These are phyloP conservation scores for Hemaris fuciformis DNA, from an alignment of 2,888 invertebrate species.

Conservation along the genomic window DNA sequence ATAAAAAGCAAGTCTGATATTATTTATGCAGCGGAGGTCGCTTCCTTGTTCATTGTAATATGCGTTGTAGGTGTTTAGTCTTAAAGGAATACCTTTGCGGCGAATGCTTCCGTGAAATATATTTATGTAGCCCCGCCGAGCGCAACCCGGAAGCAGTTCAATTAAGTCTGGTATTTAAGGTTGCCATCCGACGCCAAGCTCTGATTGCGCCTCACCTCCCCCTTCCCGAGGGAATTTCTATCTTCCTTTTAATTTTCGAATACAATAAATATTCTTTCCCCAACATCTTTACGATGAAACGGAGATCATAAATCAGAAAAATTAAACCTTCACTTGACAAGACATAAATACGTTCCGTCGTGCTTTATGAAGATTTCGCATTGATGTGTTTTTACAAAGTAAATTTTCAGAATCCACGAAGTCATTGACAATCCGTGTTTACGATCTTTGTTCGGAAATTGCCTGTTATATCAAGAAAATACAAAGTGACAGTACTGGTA, in stretches of 20 bases:
- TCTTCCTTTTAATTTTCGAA: constrained; percentile 77
- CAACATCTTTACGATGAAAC: constrained; percentile 49
- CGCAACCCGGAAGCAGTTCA: constrained; percentile 75
- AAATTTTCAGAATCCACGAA: not conserved
- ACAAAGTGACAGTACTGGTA: not conserved
- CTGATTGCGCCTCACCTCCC: constrained; percentile 69
- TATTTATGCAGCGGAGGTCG: constrained; percentile 29
- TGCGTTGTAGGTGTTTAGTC: constrained; percentile 46
- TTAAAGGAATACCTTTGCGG: constrained; percentile 67
- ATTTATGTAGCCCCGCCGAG: constrained; percentile 67
- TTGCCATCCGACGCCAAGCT: constrained; percentile 69
- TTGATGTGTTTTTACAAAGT: constrained; percentile 2
- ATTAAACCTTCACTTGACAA: constrained; percentile 14
- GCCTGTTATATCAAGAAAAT: not conserved
- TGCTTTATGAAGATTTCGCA: not conserved
- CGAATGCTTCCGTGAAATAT: constrained; percentile 66
- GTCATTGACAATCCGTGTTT: not conserved
- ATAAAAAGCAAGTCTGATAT: constrained; percentile 26
- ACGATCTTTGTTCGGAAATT: not conserved
- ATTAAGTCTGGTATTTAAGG: constrained; percentile 81
- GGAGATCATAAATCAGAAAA: constrained; percentile 37
- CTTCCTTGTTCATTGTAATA: constrained; percentile 28
- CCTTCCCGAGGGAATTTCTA: constrained; percentile 57
- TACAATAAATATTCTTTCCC: constrained; percentile 72
- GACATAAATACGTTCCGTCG: constrained; percentile 9